Evolutionary conservation across 2,113 vertebrate species (phyloP).

Genomic region (Engystomops pustulosus): DNA sequence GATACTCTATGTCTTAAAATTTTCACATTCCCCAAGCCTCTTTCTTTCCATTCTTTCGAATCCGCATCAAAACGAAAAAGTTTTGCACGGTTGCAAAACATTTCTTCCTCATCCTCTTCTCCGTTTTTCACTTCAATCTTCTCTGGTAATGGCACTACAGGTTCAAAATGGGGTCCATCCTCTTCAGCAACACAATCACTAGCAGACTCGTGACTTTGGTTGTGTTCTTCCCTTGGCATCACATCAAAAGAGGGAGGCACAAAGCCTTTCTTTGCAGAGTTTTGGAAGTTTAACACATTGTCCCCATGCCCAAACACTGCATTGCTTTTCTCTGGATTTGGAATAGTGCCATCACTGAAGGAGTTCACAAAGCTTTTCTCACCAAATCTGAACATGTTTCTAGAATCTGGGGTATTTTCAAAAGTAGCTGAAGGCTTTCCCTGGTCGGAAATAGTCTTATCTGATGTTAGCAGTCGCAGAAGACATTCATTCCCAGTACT

Average conservation of each 20-base stretch:
- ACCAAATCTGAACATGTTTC: slow-evolving; percentile 81
- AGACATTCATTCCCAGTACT: slow-evolving; percentile 82
- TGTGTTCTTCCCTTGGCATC: slow-evolving; percentile 67
- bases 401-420: slow-evolving; percentile 65
- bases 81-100: slow-evolving; percentile 94
- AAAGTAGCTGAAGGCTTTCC: slow-evolving; percentile 69
- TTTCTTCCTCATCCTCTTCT: slow-evolving; percentile 96
- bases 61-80: slow-evolving; percentile 92
- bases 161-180: slow-evolving; percentile 97
- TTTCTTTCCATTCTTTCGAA: slow-evolving; percentile 96
- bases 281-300: slow-evolving; percentile 77
- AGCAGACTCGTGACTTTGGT: slow-evolving; percentile 79
- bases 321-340: slow-evolving; percentile 69
- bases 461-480: slow-evolving; percentile 88
- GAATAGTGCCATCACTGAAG: slow-evolving; percentile 72
- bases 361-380: slow-evolving; percentile 78
- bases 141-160: slow-evolving; percentile 95
- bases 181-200: slow-evolving; percentile 84
- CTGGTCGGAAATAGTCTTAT: slow-evolving; percentile 82
- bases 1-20: slow-evolving; percentile 91
- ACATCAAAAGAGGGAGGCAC: slow-evolving; percentile 67
- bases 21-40: slow-evolving; percentile 93
- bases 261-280: slow-evolving; percentile 72
- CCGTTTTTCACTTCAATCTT: slow-evolving; percentile 97
- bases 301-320: slow-evolving; percentile 76